Conservation (phyloP, 2,797 vertebrate genomes). For the Pelochelys cantorii region DNA sequence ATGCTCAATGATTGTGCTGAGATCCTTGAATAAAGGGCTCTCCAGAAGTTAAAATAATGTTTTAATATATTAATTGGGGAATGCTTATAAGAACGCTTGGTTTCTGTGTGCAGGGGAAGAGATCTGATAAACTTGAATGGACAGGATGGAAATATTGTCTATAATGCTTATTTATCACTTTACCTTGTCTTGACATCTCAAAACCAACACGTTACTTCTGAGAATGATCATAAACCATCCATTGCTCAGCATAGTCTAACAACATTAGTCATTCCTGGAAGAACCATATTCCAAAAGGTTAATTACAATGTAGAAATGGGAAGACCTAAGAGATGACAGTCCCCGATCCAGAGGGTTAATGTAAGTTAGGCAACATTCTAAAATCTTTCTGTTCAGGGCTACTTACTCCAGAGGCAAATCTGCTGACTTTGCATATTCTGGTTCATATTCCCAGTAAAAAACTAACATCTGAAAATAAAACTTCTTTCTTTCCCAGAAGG, state of each 20-base stretch:
- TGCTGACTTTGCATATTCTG: not conserved
- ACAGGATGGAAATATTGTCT: not conserved
- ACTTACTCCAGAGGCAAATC: not conserved
- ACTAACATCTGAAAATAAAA: too few species aligned
- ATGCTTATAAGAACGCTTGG: not conserved
- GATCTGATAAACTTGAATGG: not conserved
- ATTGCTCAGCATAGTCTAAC: not conserved
- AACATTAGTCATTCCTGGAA: not conserved
- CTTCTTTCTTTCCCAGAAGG: not conserved
- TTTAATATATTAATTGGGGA: not conserved
- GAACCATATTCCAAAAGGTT: fast-evolving
- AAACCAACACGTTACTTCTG: not conserved
- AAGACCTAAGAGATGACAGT: not conserved
- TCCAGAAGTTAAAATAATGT: not conserved
- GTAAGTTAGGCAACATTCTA: not conserved
- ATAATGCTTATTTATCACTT: not conserved
- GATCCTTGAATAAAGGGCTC: not conserved
- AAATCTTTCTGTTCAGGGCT: not conserved
- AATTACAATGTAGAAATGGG: not conserved
- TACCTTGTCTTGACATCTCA: not conserved
- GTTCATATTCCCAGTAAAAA: not conserved
- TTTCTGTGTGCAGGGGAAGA: not conserved
- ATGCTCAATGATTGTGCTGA: not conserved
- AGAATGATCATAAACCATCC: not conserved
- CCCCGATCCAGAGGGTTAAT: not conserved